A percentile compares a stretch with the other conserved stretches of the same genome.
phyloP scores from a whole-genome alignment of 1,140 invertebrate genomes.

The Atta cephalotes region DNA sequence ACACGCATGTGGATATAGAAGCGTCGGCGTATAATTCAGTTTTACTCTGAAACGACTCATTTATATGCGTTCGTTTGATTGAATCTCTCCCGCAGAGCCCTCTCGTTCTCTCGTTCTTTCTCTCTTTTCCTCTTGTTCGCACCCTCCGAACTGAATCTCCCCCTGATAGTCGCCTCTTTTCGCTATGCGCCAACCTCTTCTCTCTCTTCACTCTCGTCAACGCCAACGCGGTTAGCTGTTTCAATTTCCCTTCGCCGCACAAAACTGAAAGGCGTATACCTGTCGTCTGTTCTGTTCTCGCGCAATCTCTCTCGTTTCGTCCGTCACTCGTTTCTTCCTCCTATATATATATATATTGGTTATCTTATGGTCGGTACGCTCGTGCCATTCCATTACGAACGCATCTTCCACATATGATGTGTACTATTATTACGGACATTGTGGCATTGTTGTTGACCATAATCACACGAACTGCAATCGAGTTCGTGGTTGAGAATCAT shows the following conservation, averaged over 20 bases:
- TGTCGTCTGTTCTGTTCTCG: conserved; percentile 67
- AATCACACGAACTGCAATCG: conserved; percentile 53
- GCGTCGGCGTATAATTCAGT: conserved; percentile 81
- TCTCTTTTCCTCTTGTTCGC: conserved; percentile 46
- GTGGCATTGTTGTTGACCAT: conserved; percentile 40
- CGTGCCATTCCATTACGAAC: conserved; percentile 21
- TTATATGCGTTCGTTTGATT: conserved; percentile 85
- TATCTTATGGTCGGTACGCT: neutral
- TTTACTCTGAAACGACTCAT: conserved; percentile 84
- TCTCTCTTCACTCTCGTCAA: conserved; percentile 76
- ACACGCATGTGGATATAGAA: conserved; percentile 72
- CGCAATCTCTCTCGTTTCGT: conserved; percentile 30
- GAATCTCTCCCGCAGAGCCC: conserved; percentile 78
- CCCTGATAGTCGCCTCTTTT: conserved; percentile 56
- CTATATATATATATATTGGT: neutral
- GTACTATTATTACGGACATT: conserved; percentile 39
- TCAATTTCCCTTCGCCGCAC: conserved; percentile 82
- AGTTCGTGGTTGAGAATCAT: conserved; percentile 36
- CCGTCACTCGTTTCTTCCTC: conserved; percentile 20
- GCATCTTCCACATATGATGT: conserved; percentile 8
- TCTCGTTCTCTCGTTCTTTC: conserved; percentile 42
- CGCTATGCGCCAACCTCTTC: conserved; percentile 57
- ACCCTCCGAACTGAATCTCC: conserved; percentile 43
- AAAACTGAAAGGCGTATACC: conserved; percentile 80
- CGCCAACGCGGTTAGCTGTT: conserved; percentile 83